Evolutionary conservation across 1,140 invertebrate species (phyloP), one percentile per base, ranked within the genome.

Genomic region (Lithobius niger): DNA sequence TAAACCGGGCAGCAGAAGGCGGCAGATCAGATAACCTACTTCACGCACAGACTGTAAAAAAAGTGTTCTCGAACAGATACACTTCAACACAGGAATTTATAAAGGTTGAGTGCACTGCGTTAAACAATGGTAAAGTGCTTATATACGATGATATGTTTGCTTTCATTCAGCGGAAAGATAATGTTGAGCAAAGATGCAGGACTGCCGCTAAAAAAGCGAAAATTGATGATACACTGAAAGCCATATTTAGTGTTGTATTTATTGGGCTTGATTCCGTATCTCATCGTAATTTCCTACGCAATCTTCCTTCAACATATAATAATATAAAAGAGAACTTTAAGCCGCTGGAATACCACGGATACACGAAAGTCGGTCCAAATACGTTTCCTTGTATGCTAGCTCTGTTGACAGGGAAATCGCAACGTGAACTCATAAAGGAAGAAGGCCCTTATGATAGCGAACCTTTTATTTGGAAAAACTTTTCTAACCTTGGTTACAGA

Each of bases 311-410:
- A 36, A 36, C 31, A 36, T 36, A 36, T 36, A 6, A 10, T 36
- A 10, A 36, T 36, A 10, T 36, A 36, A 36, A 36, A 36, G n/a
- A 36, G 6, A 36, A 36, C n/a, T n/a, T 36, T 36, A n/a, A n/a
- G n/a, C 6, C 31, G 6, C n/a, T 36, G 31, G 31, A 36, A 36
- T 10, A 10, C 6, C 31, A 10, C 6, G 86, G 87, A 16, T 89
- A 84, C 66, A 88, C 84, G 60, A 89, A 88, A 74, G 78, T 88
- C 2, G 86, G 76, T 0, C 84, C 86, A 61, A 88, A 89, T 63
- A 88, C 86, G 0, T 88, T 83, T 65, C 84, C 84, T 0, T 90
- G 90, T 67, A 60, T 90, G 26, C 75, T 86, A 0, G 79, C 86
- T 0, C 69, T 85, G 6, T 66, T 90, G 0, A 79, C 79, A 1